Percentiles rank a stretch among this genome's conserved stretches.
Evolutionary conservation across 1,140 invertebrate genomes (phyloP).

Genomic region (Thaumetopoea pityocampa): DNA sequence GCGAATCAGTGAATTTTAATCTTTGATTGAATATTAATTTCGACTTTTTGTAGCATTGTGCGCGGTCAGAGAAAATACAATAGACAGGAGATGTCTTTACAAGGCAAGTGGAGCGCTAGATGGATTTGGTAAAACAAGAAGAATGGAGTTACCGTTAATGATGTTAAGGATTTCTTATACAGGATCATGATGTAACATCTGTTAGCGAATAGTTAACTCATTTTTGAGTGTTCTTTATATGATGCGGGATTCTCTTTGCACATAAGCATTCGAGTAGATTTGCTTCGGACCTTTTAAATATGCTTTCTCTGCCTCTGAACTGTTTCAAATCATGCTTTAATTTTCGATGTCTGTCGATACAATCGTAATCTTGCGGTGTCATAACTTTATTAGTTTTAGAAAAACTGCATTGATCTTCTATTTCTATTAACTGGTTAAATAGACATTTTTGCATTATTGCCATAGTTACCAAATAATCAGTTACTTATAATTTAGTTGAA

Average conservation of each 20-base stretch:
- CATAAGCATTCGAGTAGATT: conserved; percentile 76
- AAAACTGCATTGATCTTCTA: conserved; percentile 74
- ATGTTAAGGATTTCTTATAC: too few species aligned
- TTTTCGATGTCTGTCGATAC: conserved; percentile 53
- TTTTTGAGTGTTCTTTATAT: conserved; percentile 84
- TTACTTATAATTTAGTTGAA: too few species aligned
- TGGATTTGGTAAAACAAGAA: too few species aligned
- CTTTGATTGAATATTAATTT: too few species aligned
- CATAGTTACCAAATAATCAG: too few species aligned
- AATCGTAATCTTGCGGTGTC: conserved; percentile 37
- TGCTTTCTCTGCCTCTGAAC: conserved; percentile 84
- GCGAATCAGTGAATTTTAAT: too few species aligned
- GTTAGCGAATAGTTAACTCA: conserved; percentile 85
- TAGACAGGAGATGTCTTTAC: too few species aligned
- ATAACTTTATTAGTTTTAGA: conserved; percentile 59
- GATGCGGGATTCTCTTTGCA: conserved; percentile 78
- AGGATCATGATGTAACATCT: conserved; percentile 81
- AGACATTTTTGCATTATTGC: conserved; percentile 71
- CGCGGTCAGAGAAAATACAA: too few species aligned
- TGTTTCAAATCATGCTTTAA: conserved; percentile 72
- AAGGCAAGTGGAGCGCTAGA: too few species aligned
- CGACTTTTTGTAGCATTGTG: too few species aligned
- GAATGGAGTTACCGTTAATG: too few species aligned
- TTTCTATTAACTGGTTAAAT: conserved; percentile 75
- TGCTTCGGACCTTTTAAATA: conserved; percentile 83